A percentile compares a stretch with the other conserved stretches of the same genome.
Evolutionary conservation across 2,797 vertebrate genomes (phyloP).

Genomic region (Apogon hyalosoma): DNA sequence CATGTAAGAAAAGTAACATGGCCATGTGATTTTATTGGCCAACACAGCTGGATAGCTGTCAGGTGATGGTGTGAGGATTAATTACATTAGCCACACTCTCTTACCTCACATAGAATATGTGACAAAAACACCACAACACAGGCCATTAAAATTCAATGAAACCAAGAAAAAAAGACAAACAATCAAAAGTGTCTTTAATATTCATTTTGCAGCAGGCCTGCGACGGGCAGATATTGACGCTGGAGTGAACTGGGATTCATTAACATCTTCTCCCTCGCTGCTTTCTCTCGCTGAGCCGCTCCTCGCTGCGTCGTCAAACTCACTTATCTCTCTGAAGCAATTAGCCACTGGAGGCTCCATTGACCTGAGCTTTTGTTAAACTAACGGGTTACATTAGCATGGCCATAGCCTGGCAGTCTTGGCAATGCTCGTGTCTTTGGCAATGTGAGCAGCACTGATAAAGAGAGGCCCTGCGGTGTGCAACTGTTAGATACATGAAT

Average conservation of each 20-base stretch:
- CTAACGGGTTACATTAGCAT: conserved; percentile 78
- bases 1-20: conserved; percentile 23
- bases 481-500: conserved; percentile 34
- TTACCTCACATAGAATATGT: conserved; percentile 67
- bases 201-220: conserved; percentile 76
- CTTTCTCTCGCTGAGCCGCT: conserved; percentile 64
- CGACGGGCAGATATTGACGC: conserved; percentile 76
- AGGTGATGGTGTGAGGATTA: conserved; percentile 69
- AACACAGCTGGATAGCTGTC: conserved; percentile 58
- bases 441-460: conserved; percentile 80
- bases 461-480: conserved; percentile 56
- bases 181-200: conserved; percentile 80
- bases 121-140: conserved; percentile 66
- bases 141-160: conserved; percentile 78
- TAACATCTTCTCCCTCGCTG: conserved; percentile 75
- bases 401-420: conserved; percentile 68
- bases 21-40: conserved; percentile 51
- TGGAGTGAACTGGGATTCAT: conserved; percentile 77
- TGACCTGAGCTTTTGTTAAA: conserved; percentile 83
- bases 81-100: conserved; percentile 73
- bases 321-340: conserved; percentile 84
- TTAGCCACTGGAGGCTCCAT: conserved; percentile 82
- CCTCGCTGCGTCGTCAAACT: conserved; percentile 79
- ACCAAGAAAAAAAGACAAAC: conserved; percentile 61
- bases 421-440: conserved; percentile 68